Conservation (phyloP, 1,140 invertebrate genomes). For the Pachyrhynchus sulphureomaculatus region DNA sequence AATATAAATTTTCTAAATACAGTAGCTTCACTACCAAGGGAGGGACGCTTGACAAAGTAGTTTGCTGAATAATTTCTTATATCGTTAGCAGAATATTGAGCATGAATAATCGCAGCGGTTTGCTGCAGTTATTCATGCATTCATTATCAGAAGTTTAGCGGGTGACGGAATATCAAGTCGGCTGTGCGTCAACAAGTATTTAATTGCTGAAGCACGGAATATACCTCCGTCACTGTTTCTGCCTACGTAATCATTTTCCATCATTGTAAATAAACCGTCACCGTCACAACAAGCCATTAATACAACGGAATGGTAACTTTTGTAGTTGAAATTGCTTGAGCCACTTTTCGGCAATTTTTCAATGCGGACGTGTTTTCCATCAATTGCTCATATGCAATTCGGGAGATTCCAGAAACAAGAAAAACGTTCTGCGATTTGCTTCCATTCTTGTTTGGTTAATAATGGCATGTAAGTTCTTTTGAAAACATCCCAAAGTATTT, state of each 20-base stretch:
- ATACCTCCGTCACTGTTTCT: background rate
- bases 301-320: slow-evolving; percentile 10
- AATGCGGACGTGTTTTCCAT: slow-evolving; percentile 11
- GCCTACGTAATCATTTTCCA: background rate
- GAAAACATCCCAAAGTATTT: too few species aligned
- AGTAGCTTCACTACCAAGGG: too few species aligned
- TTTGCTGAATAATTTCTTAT: too few species aligned
- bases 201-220: background rate
- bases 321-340: slow-evolving; percentile 15
- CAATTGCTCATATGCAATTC: background rate
- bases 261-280: slow-evolving; percentile 14
- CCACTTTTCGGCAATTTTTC: slow-evolving; percentile 9
- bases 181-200: background rate
- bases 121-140: too few species aligned
- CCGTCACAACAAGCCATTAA: slow-evolving; percentile 14
- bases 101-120: too few species aligned
- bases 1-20: too few species aligned
- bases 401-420: background rate
- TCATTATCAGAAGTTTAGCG: too few species aligned
- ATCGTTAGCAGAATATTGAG: too few species aligned
- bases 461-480: too few species aligned
- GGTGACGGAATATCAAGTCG: background rate
- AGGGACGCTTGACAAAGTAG: too few species aligned
- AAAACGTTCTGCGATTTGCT: background rate
- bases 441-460: background rate